Evolutionary conservation across 2,113 vertebrate species (phyloP).

Genomic region (Cebidichthys violaceus): DNA sequence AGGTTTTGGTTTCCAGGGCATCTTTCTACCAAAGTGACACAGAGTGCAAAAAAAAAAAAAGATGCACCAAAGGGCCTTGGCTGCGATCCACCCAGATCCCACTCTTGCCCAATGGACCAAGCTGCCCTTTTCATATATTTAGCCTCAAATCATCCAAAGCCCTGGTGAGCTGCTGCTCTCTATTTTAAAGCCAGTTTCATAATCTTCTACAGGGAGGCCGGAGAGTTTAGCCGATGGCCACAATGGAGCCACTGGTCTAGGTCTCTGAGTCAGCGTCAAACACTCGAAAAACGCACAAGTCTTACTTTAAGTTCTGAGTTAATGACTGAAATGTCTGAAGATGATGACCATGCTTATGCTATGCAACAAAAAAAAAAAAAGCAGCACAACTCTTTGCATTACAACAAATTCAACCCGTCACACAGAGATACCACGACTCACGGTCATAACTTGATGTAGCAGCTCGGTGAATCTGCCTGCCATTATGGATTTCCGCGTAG

Average conservation of each 20-base stretch:
- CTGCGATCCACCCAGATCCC: slow-evolving; percentile 46
- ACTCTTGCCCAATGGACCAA: slow-evolving; percentile 42
- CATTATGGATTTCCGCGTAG: slow-evolving; percentile 37
- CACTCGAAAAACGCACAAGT: slow-evolving; percentile 21
- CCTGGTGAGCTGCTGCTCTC: slow-evolving; percentile 53
- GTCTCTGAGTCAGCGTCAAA: slow-evolving; percentile 50
- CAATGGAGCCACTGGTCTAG: slow-evolving; percentile 33
- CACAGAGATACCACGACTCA: background rate
- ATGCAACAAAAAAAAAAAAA: background rate
- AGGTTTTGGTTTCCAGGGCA: slow-evolving; percentile 36
- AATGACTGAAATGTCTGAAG: slow-evolving; percentile 8
- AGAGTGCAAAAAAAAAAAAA: slow-evolving; percentile 6
- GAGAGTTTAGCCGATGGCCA: slow-evolving; percentile 55
- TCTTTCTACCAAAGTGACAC: slow-evolving; percentile 32
- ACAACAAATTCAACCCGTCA: slow-evolving; percentile 9
- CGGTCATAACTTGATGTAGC: slow-evolving; percentile 30
- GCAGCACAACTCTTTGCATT: background rate
- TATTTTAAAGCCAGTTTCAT: slow-evolving; percentile 63
- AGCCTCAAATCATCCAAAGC: slow-evolving; percentile 71
- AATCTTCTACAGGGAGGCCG: slow-evolving; percentile 57
- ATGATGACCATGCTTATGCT: background rate
- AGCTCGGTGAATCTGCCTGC: slow-evolving; percentile 35
- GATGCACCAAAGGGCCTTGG: slow-evolving; percentile 46
- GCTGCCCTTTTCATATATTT: slow-evolving; percentile 69
- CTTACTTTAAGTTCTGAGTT: slow-evolving; percentile 9